Conservation (phyloP, 2,113 vertebrate species). For the Hassar affinis region DNA sequence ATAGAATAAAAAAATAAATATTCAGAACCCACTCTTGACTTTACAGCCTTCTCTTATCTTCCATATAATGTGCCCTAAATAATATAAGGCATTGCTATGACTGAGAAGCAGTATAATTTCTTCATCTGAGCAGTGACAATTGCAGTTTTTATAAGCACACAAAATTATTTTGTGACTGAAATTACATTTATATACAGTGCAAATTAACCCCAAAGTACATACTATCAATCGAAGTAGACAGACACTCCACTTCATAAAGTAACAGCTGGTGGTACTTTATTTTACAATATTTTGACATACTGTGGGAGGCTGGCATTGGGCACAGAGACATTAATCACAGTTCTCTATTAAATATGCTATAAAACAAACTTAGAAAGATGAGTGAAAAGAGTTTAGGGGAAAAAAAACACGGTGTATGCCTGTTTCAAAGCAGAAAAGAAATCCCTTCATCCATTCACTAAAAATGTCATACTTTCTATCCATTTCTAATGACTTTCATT, state of each 20-base stretch:
- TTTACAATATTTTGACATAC: neutral
- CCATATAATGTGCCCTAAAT: neutral
- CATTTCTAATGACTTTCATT: neutral
- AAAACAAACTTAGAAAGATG: neutral
- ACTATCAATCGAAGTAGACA: neutral
- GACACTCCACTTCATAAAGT: neutral
- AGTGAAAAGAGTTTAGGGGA: neutral
- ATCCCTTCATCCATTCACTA: neutral
- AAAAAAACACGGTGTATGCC: neutral
- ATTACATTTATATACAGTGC: neutral
- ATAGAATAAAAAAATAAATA: neutral
- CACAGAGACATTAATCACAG: neutral
- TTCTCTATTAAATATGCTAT: neutral
- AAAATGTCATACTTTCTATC: neutral
- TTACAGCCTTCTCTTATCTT: neutral
- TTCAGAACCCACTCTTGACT: neutral
- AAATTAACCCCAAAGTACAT: neutral
- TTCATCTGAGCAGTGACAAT: neutral
- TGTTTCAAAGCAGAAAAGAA: neutral
- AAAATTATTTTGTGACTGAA: neutral
- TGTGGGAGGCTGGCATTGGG: neutral
- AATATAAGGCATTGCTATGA: neutral
- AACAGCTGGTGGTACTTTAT: neutral
- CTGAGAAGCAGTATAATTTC: neutral
- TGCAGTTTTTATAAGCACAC: neutral